Evolutionary conservation across 2,797 vertebrate genomes (phyloP).

Genomic region (Gymnodraco acuticeps): DNA sequence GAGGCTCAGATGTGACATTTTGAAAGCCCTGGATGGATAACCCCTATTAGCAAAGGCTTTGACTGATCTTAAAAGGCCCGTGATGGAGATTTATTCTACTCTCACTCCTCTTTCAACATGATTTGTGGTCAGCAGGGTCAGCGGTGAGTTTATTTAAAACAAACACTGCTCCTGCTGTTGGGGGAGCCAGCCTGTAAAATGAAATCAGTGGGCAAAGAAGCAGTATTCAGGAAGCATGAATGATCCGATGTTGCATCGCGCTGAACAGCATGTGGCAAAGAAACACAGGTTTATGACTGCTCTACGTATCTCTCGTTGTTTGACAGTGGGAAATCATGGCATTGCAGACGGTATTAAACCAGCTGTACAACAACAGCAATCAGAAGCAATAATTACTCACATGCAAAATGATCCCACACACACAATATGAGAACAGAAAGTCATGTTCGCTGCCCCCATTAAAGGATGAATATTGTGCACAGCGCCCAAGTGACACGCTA

Average conservation of each 20-base stretch:
- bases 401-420: slow-evolving; percentile 35
- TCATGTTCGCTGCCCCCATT: slow-evolving; percentile 37
- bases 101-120: slow-evolving; percentile 68
- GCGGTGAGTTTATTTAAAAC: slow-evolving; percentile 79
- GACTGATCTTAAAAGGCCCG: slow-evolving; percentile 85
- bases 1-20: slow-evolving; percentile 85
- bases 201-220: slow-evolving; percentile 52
- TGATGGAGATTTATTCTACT: slow-evolving; percentile 77
- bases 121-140: slow-evolving; percentile 83
- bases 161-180: slow-evolving; percentile 67
- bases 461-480: slow-evolving; percentile 49
- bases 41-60: slow-evolving; percentile 85
- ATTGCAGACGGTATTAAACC: slow-evolving; percentile 14
- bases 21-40: slow-evolving; percentile 88
- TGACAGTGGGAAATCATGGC: slow-evolving; percentile 33
- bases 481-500: slow-evolving; percentile 44
- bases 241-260: slow-evolving; percentile 59
- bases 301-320: slow-evolving; percentile 28
- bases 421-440: slow-evolving; percentile 53
- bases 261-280: slow-evolving; percentile 53
- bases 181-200: slow-evolving; percentile 68
- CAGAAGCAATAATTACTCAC: slow-evolving; percentile 33
- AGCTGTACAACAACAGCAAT: slow-evolving; percentile 32
- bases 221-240: slow-evolving; percentile 58
- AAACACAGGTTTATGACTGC: slow-evolving; percentile 31